These are phyloP conservation scores for Shinisaurus crocodilurus DNA, from an alignment of 2,113 vertebrate genomes.

Conservation along the genomic window DNA sequence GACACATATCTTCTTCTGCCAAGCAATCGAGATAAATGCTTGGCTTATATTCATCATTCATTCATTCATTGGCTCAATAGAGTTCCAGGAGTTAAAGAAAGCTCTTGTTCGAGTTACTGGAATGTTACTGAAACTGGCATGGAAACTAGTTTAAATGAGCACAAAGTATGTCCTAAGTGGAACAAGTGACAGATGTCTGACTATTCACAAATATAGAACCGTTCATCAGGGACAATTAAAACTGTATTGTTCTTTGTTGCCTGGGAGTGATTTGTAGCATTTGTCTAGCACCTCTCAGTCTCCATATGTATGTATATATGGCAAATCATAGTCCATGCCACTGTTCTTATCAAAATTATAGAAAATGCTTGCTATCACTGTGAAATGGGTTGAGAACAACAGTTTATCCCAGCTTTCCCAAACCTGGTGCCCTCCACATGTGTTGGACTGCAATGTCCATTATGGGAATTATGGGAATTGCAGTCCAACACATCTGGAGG, in stretches of 20 bases:
- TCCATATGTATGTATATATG: not conserved
- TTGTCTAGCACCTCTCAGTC: conserved; percentile 1
- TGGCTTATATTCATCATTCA: not conserved
- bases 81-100: conserved; percentile 13
- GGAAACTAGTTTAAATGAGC: conserved; percentile 15
- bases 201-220: conserved; percentile 14
- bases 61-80: not conserved
- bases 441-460: not conserved
- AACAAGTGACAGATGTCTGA: conserved; percentile 43
- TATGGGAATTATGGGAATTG: not conserved
- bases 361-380: conserved; percentile 20
- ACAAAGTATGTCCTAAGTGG: conserved; percentile 17
- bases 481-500: not conserved
- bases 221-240: conserved; percentile 48
- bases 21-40: not conserved
- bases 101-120: conserved; percentile 44
- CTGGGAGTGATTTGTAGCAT: conserved; percentile 59
- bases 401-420: not conserved
- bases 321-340: conserved; percentile 18
- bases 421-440: not conserved
- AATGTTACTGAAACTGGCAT: conserved; percentile 32
- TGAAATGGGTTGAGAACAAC: conserved; percentile 17
- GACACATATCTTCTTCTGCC: not conserved
- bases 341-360: conserved; percentile 4
- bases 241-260: conserved; percentile 20